These are phyloP conservation scores for Ispidina picta DNA, from an alignment of 2,797 vertebrate species.

Conservation along the genomic window DNA sequence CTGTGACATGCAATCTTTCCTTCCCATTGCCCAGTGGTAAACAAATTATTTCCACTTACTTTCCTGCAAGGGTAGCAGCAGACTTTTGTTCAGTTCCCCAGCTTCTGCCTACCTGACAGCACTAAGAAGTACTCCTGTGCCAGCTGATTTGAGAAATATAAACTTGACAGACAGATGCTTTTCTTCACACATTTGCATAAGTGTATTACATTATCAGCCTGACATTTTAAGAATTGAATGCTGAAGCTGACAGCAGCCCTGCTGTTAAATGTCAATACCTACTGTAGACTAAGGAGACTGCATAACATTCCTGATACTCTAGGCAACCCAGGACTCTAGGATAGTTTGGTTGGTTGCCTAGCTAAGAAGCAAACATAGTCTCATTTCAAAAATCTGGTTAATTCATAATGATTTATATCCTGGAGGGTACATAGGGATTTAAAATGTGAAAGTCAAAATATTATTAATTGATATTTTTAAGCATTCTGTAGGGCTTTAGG, in stretches of 20 bases:
- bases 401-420: neutral
- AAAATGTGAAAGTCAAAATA: neutral
- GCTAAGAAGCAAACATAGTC: neutral
- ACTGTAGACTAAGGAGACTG: neutral
- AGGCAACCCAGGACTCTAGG: neutral
- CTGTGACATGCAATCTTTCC: neutral
- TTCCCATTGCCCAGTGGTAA: neutral
- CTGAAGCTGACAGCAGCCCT: neutral
- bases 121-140: neutral
- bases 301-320: neutral
- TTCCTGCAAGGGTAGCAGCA: neutral
- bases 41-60: neutral
- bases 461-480: neutral
- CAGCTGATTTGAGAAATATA: neutral
- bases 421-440: neutral
- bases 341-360: conserved; percentile 3
- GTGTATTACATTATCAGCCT: neutral
- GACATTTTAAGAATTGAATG: neutral
- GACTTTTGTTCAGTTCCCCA: neutral
- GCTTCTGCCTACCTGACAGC: neutral
- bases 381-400: conserved; percentile 9
- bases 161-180: neutral
- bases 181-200: neutral
- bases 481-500: neutral
- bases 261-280: conserved; percentile 51